Evolutionary conservation across 2,113 vertebrate species (phyloP).

Genomic region (Tupaia chinensis): DNA sequence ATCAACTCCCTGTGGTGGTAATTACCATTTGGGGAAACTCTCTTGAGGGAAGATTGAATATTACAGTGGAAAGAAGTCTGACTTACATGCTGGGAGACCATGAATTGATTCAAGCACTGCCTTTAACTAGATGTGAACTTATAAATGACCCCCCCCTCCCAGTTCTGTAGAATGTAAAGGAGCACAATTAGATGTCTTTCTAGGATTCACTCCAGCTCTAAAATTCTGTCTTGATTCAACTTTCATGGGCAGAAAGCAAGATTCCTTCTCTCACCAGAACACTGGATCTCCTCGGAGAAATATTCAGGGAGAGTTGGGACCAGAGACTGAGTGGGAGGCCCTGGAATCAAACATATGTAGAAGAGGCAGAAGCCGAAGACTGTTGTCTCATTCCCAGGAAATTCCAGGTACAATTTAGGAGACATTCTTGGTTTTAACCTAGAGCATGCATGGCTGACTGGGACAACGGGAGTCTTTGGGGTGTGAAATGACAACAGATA

Average conservation of each 20-base stretch:
- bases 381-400: neutral
- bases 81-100: neutral
- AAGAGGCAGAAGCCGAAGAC: neutral
- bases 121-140: slow-evolving; percentile 19
- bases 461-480: neutral
- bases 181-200: neutral
- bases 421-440: neutral
- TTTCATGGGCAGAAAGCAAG: neutral
- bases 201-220: neutral
- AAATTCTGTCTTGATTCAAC: neutral
- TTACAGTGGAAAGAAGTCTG: neutral
- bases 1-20: slow-evolving; percentile 49
- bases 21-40: slow-evolving; percentile 54
- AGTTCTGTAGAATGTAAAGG: slow-evolving; percentile 12
- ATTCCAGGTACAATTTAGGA: neutral
- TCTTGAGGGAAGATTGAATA: slow-evolving; percentile 18
- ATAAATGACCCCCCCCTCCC: neutral
- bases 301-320: neutral
- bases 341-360: neutral
- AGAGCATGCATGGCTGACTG: neutral
- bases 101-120: slow-evolving; percentile 15
- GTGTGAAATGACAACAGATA: neutral
- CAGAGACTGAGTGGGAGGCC: neutral
- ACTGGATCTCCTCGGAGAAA: neutral
- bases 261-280: neutral